phyloP scores from a whole-genome alignment of 2,113 vertebrate genomes.

The Cnemophilus loriae region DNA sequence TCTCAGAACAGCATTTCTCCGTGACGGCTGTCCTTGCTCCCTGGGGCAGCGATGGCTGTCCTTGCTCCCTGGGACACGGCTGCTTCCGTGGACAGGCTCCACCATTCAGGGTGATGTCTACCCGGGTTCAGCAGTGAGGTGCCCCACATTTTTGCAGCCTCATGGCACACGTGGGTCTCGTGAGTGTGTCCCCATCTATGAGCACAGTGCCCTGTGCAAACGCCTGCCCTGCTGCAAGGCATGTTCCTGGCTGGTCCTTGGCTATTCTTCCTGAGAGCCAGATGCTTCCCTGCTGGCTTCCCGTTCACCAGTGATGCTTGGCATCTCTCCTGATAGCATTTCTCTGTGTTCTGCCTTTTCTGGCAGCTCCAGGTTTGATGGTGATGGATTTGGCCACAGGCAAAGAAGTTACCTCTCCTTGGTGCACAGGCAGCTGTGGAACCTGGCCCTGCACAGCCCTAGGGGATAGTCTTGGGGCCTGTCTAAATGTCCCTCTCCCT shows the following conservation, averaged over 20 bases:
- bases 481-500: background rate
- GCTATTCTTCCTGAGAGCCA: background rate
- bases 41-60: background rate
- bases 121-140: background rate
- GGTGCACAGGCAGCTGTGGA: background rate
- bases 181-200: background rate
- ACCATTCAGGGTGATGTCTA: fast-evolving
- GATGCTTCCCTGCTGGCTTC: background rate
- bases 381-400: background rate
- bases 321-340: background rate
- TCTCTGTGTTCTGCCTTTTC: background rate
- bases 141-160: background rate
- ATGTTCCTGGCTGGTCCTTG: background rate
- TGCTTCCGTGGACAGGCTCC: background rate
- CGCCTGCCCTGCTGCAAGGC: background rate
- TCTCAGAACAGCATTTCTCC: fast-evolving
- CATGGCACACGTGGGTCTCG: fast-evolving
- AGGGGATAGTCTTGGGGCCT: background rate
- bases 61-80: fast-evolving
- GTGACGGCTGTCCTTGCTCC: background rate
- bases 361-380: background rate
- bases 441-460: background rate
- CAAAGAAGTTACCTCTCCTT: background rate
- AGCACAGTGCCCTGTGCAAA: background rate
- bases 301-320: background rate